Evolutionary conservation across 2,113 vertebrate species (phyloP).

Genomic region (Lasiurus borealis): DNA sequence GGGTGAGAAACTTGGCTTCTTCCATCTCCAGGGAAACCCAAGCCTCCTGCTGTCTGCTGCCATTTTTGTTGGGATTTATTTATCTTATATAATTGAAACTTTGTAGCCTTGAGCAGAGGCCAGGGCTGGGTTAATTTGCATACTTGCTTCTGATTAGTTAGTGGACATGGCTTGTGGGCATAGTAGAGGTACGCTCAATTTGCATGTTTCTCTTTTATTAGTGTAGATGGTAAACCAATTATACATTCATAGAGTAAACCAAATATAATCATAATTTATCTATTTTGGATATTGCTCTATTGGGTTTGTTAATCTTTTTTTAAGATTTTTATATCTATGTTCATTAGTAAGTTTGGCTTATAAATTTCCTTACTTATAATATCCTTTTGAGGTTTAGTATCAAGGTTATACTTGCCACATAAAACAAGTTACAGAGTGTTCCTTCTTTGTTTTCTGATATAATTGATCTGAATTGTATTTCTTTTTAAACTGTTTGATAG

Average conservation of each 20-base stretch:
- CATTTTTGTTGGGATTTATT: too few relatives aligned
- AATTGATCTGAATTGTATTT: not conserved
- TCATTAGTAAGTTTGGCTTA: not conserved
- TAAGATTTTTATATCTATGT: not conserved
- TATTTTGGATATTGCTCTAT: not conserved
- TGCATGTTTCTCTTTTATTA: too few relatives aligned
- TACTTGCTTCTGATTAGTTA: too few relatives aligned
- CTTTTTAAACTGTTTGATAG: not conserved
- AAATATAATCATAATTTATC: not conserved
- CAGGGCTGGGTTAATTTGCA: too few relatives aligned
- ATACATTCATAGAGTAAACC: not conserved
- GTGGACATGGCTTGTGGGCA: too few relatives aligned
- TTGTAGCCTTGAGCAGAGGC: too few relatives aligned
- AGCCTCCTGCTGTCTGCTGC: too few relatives aligned
- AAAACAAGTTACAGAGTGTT: not conserved
- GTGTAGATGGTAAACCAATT: not conserved
- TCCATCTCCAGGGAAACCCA: too few relatives aligned
- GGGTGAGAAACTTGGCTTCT: too few relatives aligned
- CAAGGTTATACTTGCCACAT: not conserved
- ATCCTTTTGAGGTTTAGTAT: not conserved
- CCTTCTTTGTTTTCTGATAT: not conserved
- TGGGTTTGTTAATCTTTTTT: conserved; percentile 20
- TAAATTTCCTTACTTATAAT: not conserved
- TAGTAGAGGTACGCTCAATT: too few relatives aligned
- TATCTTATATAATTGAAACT: too few relatives aligned